A percentile compares a stretch with the other conserved stretches of the same genome.
Conservation (phyloP, 2,888 invertebrate species). For the Tenthredo scrophulariae region DNA sequence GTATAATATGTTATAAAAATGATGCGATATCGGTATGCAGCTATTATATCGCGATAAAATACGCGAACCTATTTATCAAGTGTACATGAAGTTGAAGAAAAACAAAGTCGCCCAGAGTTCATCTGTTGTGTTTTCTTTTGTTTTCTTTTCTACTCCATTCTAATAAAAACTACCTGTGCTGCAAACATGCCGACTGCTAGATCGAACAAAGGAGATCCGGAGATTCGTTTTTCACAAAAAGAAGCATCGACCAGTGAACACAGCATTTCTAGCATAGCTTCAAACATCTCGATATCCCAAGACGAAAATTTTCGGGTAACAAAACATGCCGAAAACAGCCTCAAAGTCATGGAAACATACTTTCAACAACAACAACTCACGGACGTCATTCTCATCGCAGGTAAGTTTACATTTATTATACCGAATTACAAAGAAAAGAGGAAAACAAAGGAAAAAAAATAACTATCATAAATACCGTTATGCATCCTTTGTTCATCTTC, state of each 20-base stretch:
- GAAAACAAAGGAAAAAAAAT: conserved; percentile 35
- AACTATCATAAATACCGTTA: background rate
- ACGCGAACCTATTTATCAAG: background rate
- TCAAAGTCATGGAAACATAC: conserved; percentile 91
- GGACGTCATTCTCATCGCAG: conserved; percentile 93
- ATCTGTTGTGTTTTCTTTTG: background rate
- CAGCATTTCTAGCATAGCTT: conserved; percentile 72
- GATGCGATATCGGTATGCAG: background rate
- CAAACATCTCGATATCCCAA: conserved; percentile 81
- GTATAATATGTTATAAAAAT: background rate
- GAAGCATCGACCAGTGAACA: conserved; percentile 72
- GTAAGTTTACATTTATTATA: conserved; percentile 74
- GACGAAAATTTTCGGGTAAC: conserved; percentile 89
- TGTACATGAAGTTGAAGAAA: background rate
- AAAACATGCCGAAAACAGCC: conserved; percentile 90
- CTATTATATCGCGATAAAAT: background rate
- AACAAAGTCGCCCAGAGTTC: background rate
- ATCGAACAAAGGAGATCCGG: conserved; percentile 65
- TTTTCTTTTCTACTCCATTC: background rate
- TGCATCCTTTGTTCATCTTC: background rate
- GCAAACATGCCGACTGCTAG: conserved; percentile 58
- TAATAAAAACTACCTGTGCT: background rate
- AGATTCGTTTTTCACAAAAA: conserved; percentile 66
- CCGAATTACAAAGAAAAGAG: conserved; percentile 52
- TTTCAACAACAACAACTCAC: conserved; percentile 90